Percentiles rank a stretch among this genome's conserved stretches.
Evolutionary conservation across 1,140 invertebrate genomes (phyloP).

Genomic region (Macrostomum lignano): DNA sequence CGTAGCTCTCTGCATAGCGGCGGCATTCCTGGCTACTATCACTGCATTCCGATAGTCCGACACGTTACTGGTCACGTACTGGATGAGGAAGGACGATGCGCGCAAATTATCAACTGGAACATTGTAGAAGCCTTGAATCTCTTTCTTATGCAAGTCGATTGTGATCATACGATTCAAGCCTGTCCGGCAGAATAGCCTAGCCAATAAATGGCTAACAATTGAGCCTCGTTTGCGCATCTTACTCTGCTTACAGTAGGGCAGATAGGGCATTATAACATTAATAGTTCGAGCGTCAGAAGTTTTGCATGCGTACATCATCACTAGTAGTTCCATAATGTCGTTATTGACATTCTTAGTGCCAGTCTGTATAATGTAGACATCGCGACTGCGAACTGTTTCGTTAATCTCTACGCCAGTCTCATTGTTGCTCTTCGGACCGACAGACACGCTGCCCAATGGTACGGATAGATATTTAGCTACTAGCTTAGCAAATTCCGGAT

Average conservation of each 20-base stretch:
- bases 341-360: slow-evolving; percentile 90
- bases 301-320: slow-evolving; percentile 95
- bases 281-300: slow-evolving; percentile 85
- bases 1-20: slow-evolving; percentile 71
- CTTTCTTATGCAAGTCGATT: slow-evolving; percentile 94
- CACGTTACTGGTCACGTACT: slow-evolving; percentile 95
- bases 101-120: slow-evolving; percentile 90
- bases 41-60: slow-evolving; percentile 94
- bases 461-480: too few relatives aligned
- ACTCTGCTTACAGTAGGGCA: slow-evolving; percentile 93
- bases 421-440: too few relatives aligned
- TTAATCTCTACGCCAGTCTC: too few relatives aligned
- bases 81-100: slow-evolving; percentile 79
- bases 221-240: slow-evolving; percentile 92
- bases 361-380: slow-evolving; percentile 82
- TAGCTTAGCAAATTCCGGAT: too few relatives aligned
- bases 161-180: slow-evolving; percentile 76
- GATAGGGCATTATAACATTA: slow-evolving; percentile 83
- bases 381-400: too few relatives aligned
- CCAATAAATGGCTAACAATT: slow-evolving; percentile 75
- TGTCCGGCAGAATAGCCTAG: slow-evolving; percentile 77
- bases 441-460: too few relatives aligned
- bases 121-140: slow-evolving; percentile 96
- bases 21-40: slow-evolving; percentile 84
- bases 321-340: slow-evolving; percentile 90